Conservation (phyloP, 1,140 invertebrate species). For the Orius insidiosus region DNA sequence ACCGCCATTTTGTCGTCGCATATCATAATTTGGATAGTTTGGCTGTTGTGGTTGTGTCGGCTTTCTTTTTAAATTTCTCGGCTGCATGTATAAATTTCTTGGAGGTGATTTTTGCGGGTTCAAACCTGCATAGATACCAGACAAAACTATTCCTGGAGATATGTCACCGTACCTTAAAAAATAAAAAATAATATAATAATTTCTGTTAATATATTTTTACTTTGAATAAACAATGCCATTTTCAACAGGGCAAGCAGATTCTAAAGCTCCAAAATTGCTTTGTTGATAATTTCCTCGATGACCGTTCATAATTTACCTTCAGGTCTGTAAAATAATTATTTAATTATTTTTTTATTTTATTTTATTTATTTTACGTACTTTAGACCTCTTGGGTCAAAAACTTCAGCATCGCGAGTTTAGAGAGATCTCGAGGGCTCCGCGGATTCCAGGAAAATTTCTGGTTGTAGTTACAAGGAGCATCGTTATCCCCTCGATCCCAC, state of each 20-base stretch:
- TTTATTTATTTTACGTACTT: not conserved
- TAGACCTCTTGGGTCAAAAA: slow-evolving; percentile 6
- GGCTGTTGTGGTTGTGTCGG: not conserved
- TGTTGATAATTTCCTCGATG: too few species aligned
- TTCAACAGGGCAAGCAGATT: slow-evolving; percentile 46
- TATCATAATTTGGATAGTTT: too few species aligned
- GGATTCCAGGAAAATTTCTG: slow-evolving; percentile 11
- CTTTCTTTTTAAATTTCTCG: slow-evolving; percentile 5
- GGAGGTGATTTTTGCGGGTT: slow-evolving; percentile 30
- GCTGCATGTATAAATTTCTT: slow-evolving; percentile 2
- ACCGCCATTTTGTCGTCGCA: not conserved
- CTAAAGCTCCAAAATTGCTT: not conserved
- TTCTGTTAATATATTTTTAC: too few species aligned
- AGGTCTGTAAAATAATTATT: not conserved
- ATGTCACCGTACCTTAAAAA: slow-evolving; percentile 43
- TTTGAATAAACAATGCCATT: slow-evolving; percentile 39
- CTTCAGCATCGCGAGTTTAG: slow-evolving; percentile 11
- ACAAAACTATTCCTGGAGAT: slow-evolving; percentile 42
- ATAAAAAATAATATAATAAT: too few species aligned
- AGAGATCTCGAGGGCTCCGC: slow-evolving; percentile 5
- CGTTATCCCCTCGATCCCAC: slow-evolving; percentile 42
- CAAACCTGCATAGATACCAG: slow-evolving; percentile 53
- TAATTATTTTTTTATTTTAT: not conserved
- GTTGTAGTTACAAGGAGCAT: slow-evolving; percentile 16
- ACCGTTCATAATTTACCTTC: too few species aligned